Base-by-base conservation (phyloP, 2,888 invertebrate species). In the Aporophyla nigra region DNA sequence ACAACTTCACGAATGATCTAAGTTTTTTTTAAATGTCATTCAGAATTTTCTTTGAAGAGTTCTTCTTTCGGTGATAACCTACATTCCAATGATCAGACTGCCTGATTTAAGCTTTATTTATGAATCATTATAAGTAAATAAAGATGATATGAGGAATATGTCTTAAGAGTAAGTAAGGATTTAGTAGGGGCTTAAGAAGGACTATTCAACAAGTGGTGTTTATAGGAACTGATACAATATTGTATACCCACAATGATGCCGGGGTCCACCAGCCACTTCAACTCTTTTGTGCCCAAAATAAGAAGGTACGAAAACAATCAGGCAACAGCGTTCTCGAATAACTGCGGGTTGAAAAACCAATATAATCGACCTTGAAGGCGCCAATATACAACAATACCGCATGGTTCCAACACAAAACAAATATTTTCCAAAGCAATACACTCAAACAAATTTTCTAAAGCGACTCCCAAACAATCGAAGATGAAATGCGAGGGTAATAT, bases 401-500 rank as follows among this genome's bases (percentile, higher is more conserved):
- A 70, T 59, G 59, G 43, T 80, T 66, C 12, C 21, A 81, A 75
- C 68, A 76, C 76, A 87, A 80, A 82, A 84, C 80, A 87, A 82
- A 83, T 73, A 76, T 78, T 84, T 81, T 76, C 63, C 59, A 46
- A 78, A 71, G 68, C 74, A 84, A 87, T 84, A 87, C 80, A 83
- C 82, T 72, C 81, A 78, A 86, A 76, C 67, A 65, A 81, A 87
- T 81, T 82, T 71, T 76, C 80, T 82, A 69, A 80, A 86, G 65
- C 59, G 70, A 74, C 70, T 74, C 67, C 71, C 76, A 70, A 81
- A 82, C 82, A 76, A 79, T 85, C 82, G 81, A 82, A 84, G 76
- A 86, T 85, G 87, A 88, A 86, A 85, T 86, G 85, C 83, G 79
- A 78, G 78, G 75, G 85, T 77, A 86, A 87, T 88, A 80, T 76